Conservation (phyloP, 2,888 invertebrate genomes). For the Mythimna loreyi region DNA sequence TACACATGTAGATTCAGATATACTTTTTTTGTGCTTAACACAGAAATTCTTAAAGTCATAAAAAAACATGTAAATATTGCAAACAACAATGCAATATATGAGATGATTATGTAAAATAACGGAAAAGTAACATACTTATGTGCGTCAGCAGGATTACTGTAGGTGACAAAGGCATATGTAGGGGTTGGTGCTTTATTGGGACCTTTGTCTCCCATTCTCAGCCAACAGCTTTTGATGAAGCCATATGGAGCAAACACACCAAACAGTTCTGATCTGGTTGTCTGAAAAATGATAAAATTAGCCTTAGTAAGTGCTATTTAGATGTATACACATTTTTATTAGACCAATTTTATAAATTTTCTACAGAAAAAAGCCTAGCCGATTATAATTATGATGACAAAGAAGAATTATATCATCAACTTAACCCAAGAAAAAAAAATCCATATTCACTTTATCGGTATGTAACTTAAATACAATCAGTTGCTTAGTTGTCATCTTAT, state of each 20-base stretch:
- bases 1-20: too few relatives aligned
- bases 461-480: neutral
- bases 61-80: too few relatives aligned
- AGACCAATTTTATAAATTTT: too few relatives aligned
- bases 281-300: conserved; percentile 82
- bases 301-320: neutral
- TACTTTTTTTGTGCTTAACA: too few relatives aligned
- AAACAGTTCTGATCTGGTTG: conserved; percentile 88
- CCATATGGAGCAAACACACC: conserved; percentile 90
- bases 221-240: conserved; percentile 90
- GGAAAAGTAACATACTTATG: conserved; percentile 83
- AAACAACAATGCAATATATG: neutral
- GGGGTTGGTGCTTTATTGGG: conserved; percentile 77
- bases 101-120: conserved; percentile 44
- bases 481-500: neutral
- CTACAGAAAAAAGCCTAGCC: neutral
- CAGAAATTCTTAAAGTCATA: too few relatives aligned
- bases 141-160: conserved; percentile 87
- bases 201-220: conserved; percentile 85
- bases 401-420: too few relatives aligned
- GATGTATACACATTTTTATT: neutral
- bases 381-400: too few relatives aligned
- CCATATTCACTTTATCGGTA: neutral
- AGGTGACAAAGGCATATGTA: conserved; percentile 91
- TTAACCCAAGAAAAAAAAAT: neutral